Evolutionary conservation across 2,113 vertebrate genomes (phyloP), one percentile per base, ranked within the genome.

Genomic region (Manacus vitellinus): DNA sequence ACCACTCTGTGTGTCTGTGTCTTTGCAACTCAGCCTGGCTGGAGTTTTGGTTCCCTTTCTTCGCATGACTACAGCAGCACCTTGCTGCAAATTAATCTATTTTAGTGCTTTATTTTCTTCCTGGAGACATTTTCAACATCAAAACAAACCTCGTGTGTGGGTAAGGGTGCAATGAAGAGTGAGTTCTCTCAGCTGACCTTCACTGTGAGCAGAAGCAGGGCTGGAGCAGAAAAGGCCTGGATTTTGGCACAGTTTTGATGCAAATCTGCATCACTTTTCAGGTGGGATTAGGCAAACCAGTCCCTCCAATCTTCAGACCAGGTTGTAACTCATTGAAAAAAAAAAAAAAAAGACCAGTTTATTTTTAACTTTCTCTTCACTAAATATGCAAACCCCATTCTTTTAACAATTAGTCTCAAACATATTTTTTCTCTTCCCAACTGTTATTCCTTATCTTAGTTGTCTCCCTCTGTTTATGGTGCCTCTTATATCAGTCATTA

Each of bases 1-100:
- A 4, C 54, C 0, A 0, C 9, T 47, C 35, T n/a, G 4, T 1
- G 17, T 37, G 63, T 13, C 55, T 73, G 61, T 0, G 7, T 39
- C 58, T 37, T 52, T 77, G 66, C 81, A 85, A 35, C 31, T 56
- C 47, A 67, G 11, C 39, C 61, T 65, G 9, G 4, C 7, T 56
- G 25, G 74, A 62, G 74, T 76, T 94, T 43, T 39, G 54, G 58
- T 82, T 72, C 70, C 71, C 49, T 88, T 85, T 85, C 77, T 82
- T 44, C 72, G 66, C 62, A 17, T 16, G 52, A 43, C 31, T 58
- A 12, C 24, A 78, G 77, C 14, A 62, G 41, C 14, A 24, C 30
- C 27, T 72, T 85, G 73, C 61, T 85, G 65, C 43, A 89, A 87
- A 85, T 54, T 30, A 56, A 82, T 92, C 62, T 85, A 25, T 94